phyloP scores from a whole-genome alignment of 2,113 vertebrate genomes.

The Halichoeres trimaculatus region DNA sequence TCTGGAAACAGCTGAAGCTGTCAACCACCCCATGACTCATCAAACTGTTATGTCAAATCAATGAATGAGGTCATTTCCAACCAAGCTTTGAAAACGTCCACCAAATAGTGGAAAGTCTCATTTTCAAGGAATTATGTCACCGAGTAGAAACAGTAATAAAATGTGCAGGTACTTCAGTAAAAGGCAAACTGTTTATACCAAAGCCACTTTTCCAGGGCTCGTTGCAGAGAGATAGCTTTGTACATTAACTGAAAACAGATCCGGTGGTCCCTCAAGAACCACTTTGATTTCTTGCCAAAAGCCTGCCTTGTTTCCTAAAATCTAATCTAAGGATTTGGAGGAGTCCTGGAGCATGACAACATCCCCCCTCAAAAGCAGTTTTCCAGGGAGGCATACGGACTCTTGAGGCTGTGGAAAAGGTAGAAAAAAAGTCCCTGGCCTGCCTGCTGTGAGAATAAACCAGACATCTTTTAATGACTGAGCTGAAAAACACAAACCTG shows the following conservation, averaged over 20 bases:
- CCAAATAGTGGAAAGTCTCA: slow-evolving; percentile 21
- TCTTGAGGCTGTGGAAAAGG: slow-evolving; percentile 31
- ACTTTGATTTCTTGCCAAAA: slow-evolving; percentile 74
- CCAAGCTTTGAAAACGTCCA: slow-evolving; percentile 27
- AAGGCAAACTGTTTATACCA: slow-evolving; percentile 47
- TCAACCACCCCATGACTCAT: slow-evolving; percentile 43
- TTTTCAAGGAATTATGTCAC: slow-evolving; percentile 43
- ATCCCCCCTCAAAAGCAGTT: slow-evolving; percentile 49
- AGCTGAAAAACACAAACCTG: slow-evolving; percentile 60
- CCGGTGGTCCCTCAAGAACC: slow-evolving; percentile 49
- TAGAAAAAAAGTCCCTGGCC: slow-evolving; percentile 16
- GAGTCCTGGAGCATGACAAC: slow-evolving; percentile 57
- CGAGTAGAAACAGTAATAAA: slow-evolving; percentile 27
- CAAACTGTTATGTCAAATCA: slow-evolving; percentile 46
- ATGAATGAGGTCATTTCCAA: slow-evolving; percentile 42
- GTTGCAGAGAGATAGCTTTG: slow-evolving; percentile 65
- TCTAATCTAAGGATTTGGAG: slow-evolving; percentile 68
- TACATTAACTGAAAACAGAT: slow-evolving; percentile 79
- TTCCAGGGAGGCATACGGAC: slow-evolving; percentile 29
- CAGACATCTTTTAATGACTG: slow-evolving; percentile 66
- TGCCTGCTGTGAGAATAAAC: slow-evolving; percentile 52
- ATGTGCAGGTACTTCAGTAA: slow-evolving; percentile 51
- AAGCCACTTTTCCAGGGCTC: slow-evolving; percentile 59
- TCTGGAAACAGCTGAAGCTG: slow-evolving; percentile 53
- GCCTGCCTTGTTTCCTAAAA: slow-evolving; percentile 60